Evolutionary conservation across 2,797 vertebrate genomes (phyloP), one percentile per base, ranked within the genome.

Genomic region (Botia kubotai): DNA sequence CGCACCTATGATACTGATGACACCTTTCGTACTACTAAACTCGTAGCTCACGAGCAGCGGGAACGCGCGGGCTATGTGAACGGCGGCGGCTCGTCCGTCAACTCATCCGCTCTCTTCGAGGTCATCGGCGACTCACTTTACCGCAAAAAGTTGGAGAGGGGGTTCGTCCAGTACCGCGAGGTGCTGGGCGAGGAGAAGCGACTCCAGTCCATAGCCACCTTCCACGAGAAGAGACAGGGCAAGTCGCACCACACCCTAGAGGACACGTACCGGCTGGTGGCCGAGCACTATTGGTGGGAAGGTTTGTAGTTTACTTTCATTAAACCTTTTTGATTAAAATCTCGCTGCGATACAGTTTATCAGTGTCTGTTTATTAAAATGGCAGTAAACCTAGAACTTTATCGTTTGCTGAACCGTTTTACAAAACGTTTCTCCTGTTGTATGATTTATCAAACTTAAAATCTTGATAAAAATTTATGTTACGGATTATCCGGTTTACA

Each of bases 261-360:
- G 79, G 95, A 95, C 85, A 95, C 94, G 3, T 95, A 95, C 85
- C 94, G 91, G 90, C 91, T 91, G n/a, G 94, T 95, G 86, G 94
- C 94, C 21, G 94, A 95, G 39, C 95, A 95, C 92, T 95, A 95
- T 90, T 95, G 95, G 94, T 95, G 95, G 95, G 94, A 95, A 33
- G 95, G 94, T 95, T 91, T n/a, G 67, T 80, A 1, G 46, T 62
- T 52, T 43, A 12, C 14, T 48, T 4, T 57, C 23, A 29, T 21
- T 43, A n/a, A 53, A 6, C 23, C 23, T 26, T 39, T 77, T 0
- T 10, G 5, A 11, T 46, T 10, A n/a, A 16, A 29, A 12, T 62
- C 3, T 62, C 21, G 60, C 13, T 17, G 13, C 33, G 6, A 36
- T 33, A 75, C 69, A 12, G 23, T 8, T 72, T 36, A 19, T 13